phyloP scores from a whole-genome alignment of 2,888 invertebrate genomes.

The Thereva unica region DNA sequence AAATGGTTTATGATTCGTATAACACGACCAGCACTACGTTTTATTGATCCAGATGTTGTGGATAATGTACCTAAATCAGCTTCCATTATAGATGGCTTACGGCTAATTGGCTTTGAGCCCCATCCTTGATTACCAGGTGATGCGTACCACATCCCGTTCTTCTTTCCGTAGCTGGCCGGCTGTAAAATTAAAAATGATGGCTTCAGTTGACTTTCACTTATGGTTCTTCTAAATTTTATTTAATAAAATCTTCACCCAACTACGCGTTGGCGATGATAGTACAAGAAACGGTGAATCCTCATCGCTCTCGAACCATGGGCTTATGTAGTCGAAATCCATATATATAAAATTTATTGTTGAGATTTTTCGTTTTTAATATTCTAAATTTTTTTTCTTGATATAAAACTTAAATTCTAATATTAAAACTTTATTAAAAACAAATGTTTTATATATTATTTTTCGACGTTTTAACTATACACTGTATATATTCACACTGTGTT shows the following conservation, averaged over 20 bases:
- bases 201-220: constrained; percentile 2
- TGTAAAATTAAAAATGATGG: constrained; percentile 53
- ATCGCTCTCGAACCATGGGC: constrained; percentile 65
- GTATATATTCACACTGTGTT: constrained; percentile 32
- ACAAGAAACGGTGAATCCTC: constrained; percentile 71
- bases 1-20: constrained; percentile 93
- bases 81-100: constrained; percentile 83
- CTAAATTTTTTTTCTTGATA: constrained; percentile 2
- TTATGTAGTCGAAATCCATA: constrained; percentile 23
- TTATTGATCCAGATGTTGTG: constrained; percentile 65
- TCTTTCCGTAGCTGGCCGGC: constrained; percentile 90
- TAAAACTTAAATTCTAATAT: not conserved
- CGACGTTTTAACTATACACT: constrained; percentile 3
- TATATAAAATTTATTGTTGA: not conserved
- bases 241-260: constrained; percentile 56
- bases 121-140: constrained; percentile 63
- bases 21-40: constrained; percentile 81
- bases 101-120: constrained; percentile 72
- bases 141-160: constrained; percentile 86
- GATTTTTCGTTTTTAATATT: constrained; percentile 21
- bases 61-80: constrained; percentile 71
- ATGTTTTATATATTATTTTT: not conserved
- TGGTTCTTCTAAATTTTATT: not conserved
- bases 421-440: constrained; percentile 37
- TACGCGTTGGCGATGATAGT: constrained; percentile 68